phyloP scores from a whole-genome alignment of 2,888 invertebrate genomes.

The Helleia helle region DNA sequence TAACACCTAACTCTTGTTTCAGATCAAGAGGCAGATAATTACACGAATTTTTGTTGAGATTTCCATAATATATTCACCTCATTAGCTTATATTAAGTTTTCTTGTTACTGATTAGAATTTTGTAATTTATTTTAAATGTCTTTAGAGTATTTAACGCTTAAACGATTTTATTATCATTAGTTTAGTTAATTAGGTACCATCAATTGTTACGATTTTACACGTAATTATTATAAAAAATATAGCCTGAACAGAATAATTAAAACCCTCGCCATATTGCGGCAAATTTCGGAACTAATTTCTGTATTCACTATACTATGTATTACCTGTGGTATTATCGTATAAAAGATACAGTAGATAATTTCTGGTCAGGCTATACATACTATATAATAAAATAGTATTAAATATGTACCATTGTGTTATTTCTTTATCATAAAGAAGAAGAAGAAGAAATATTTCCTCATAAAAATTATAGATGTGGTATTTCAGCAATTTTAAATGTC shows the following conservation, averaged over 20 bases:
- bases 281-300: too few relatives aligned
- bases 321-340: too few relatives aligned
- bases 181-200: neutral
- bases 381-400: too few relatives aligned
- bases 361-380: too few relatives aligned
- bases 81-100: constrained; percentile 17
- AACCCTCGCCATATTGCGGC: too few relatives aligned
- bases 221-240: neutral
- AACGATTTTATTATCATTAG: neutral
- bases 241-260: too few relatives aligned
- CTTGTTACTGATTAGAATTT: constrained; percentile 9
- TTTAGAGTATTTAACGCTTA: neutral
- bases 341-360: too few relatives aligned
- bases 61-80: constrained; percentile 24
- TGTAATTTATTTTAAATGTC: constrained; percentile 1
- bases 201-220: neutral
- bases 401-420: too few relatives aligned
- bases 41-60: constrained; percentile 10
- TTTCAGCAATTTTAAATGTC: neutral
- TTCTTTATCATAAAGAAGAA: too few relatives aligned
- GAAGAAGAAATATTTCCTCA: too few relatives aligned
- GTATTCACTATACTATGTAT: too few relatives aligned
- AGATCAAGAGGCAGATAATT: constrained; percentile 26
- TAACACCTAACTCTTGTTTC: constrained; percentile 35
- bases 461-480: too few relatives aligned